These are phyloP conservation scores for Pseudomyrmex pallidus DNA, from an alignment of 1,140 invertebrate genomes.

Conservation along the genomic window DNA sequence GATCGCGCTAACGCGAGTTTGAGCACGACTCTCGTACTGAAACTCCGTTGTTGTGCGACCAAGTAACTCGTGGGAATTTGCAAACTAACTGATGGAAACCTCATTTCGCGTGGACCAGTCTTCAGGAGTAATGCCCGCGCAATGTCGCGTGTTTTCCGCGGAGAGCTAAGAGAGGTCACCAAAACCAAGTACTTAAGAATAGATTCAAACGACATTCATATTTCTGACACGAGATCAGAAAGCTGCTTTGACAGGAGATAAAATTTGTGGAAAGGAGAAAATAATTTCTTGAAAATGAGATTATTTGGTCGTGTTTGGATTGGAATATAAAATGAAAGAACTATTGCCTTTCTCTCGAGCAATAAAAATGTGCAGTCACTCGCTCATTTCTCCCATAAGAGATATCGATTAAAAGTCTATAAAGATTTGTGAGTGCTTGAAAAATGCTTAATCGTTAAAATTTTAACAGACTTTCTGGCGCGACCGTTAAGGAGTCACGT, in stretches of 20 bases:
- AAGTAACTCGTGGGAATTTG: conserved; percentile 73
- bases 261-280: conserved; percentile 9
- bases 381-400: conserved; percentile 1
- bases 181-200: conserved; percentile 45
- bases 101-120: conserved; percentile 62
- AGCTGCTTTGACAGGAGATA: not conserved
- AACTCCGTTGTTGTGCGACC: conserved; percentile 64
- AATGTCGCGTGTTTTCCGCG: conserved; percentile 20
- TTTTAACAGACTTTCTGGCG: conserved; percentile 29
- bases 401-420: conserved; percentile 43
- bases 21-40: conserved; percentile 50
- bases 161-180: conserved; percentile 6
- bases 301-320: too few species aligned
- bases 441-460: conserved; percentile 42
- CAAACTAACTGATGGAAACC: conserved; percentile 73
- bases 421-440: conserved; percentile 36
- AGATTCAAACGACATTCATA: conserved; percentile 32
- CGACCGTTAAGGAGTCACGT: not conserved
- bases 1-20: conserved; percentile 73
- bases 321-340: not conserved
- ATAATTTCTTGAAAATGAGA: not conserved
- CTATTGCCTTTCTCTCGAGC: not conserved
- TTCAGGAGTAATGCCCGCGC: conserved; percentile 40
- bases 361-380: not conserved
- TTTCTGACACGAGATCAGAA: not conserved